Evolutionary conservation across 1,140 invertebrate species (phyloP), one percentile per base, ranked within the genome.

Genomic region (Helicoverpa zea): DNA sequence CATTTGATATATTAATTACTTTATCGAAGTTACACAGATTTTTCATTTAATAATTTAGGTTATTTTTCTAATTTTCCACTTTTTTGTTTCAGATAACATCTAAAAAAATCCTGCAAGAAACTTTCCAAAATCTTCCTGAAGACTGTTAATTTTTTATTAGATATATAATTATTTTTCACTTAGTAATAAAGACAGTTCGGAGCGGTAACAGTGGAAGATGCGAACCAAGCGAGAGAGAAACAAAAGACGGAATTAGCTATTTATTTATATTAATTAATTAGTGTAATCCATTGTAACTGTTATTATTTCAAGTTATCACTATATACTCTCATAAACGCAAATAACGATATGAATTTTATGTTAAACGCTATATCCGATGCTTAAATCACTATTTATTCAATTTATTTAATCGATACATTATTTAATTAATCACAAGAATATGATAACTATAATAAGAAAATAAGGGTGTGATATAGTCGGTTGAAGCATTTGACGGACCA

Each of bases 181-280:
- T 92, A 87, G 87, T 86, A 49, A 79, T 90, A 91, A 86, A 84
- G 84, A 87, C 84, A 82, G 81, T 86, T 88, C 68, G 83, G 84
- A 56, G 75, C 70, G 79, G 84, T 85, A 75, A 85, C 72, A 86
- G 84, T 83, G 84, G 83, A 92, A 86, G 83, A 94, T 92, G 92
- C 89, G 91, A 93, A 94, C 82, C 82, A 59, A 83, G 81, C 80
- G 93, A 94, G 93, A 94, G 92, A 94, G 93, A 94, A 92, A 87
- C 77, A 93, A 93, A 94, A 94, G 93, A 94, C 93, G 89, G 91
- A 93, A 90, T 79, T 91, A 91, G 89, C 88, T 90, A 93, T 92
- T 91, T 94, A 94, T 93, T 92, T 90, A 88, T 88, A 90, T 89
- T 88, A 89, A 90, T 89, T 88, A 89, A 89, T 90, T 89, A 88